phyloP scores from a whole-genome alignment of 2,797 vertebrate species.

The Liparis tanakae region DNA sequence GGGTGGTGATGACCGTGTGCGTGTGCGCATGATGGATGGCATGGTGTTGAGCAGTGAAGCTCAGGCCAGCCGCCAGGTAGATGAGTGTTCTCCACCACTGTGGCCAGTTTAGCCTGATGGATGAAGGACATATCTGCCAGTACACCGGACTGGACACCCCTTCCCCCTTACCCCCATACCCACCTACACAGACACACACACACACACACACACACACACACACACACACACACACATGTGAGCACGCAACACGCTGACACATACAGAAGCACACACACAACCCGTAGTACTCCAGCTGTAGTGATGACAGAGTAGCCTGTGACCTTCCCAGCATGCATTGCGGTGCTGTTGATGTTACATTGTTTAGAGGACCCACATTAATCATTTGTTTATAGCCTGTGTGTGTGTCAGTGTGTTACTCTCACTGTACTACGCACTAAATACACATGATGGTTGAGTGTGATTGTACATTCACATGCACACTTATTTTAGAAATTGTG shows the following conservation, averaged over 20 bases:
- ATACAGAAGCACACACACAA: constrained; percentile 40
- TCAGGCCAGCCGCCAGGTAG: constrained; percentile 75
- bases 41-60: constrained; percentile 73
- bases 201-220: constrained; percentile 23
- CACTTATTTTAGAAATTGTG: neutral
- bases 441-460: constrained; percentile 13
- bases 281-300: constrained; percentile 43
- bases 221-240: constrained; percentile 26
- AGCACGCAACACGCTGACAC: neutral
- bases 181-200: constrained; percentile 32
- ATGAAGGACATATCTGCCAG: constrained; percentile 82
- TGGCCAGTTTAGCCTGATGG: constrained; percentile 79
- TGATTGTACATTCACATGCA: neutral
- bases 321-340: constrained; percentile 83
- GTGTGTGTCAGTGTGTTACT: constrained; percentile 27
- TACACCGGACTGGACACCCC: constrained; percentile 72
- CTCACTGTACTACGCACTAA: constrained; percentile 16
- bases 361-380: constrained; percentile 91
- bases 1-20: constrained; percentile 45
- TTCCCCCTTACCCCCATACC: constrained; percentile 18
- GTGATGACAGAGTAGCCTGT: constrained; percentile 79
- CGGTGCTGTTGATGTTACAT: constrained; percentile 78
- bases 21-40: constrained; percentile 67
- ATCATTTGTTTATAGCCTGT: constrained; percentile 80
- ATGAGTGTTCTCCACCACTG: constrained; percentile 75